Base-by-base conservation (phyloP, 2,113 vertebrate species). In the Platysternon megacephalum region DNA sequence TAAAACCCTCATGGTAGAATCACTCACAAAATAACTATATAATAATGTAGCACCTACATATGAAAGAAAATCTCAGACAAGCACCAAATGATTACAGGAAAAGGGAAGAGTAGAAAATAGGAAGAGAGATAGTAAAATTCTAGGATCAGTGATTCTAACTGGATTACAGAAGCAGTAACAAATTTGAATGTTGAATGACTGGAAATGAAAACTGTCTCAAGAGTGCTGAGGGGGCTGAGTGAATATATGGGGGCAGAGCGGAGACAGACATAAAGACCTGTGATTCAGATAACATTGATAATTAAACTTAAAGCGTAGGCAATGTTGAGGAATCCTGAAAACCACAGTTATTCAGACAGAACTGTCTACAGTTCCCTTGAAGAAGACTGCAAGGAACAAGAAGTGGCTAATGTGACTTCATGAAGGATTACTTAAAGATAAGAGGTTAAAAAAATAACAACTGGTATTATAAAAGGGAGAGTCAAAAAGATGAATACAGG, bases 61-160 rank as follows among this genome's bases (percentile, higher is more conserved):
- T 74, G 86, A 89, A 84, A 90, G 92, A 94, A 94, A 92, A 83
- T 93, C 84, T 88, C 89, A 86, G 88, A 85, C 82, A 81, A 91
- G 91, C 88, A 95, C 65, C 91, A 90, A 95, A 84, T 74, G 86
- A 68, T 74, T 78, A 46, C 11, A 44, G 44, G 42, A 78, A 42
- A 24, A 46, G 42, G 11, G 74, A 46, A 44, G 42, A 29, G 7
- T 21, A 46, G 29, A 2, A 42, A 56, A 5, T 1, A 3, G 4
- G 13, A 32, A 89, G 78, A 93, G 32, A 84, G 48, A 22, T 22
- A n/a, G 39, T 46, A 87, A 51, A 11, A 16, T 90, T 90, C 17
- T 26, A 74, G 35, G 8, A 65, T 11, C 22, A 49, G 44, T 28
- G n/a, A 92, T 58, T 79, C 85, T 24, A 91, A 89, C 19, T 58